Percentiles rank a stretch among this genome's conserved stretches.
Conservation (phyloP, 2,797 vertebrate genomes). For the Cuculus canorus region DNA sequence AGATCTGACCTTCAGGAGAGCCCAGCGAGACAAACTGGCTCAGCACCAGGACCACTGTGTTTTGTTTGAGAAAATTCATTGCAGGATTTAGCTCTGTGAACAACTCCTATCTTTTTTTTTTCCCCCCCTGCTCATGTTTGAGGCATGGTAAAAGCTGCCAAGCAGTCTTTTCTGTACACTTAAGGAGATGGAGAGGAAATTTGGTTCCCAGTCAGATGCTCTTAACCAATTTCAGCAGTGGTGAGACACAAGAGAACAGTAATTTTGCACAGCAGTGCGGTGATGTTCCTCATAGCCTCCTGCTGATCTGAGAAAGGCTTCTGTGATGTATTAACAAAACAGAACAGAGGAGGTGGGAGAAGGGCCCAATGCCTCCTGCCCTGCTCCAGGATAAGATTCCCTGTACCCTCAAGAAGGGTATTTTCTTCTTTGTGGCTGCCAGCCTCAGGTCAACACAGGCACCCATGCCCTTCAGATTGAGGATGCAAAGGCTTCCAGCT, state of each 20-base stretch:
- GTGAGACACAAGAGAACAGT: neutral
- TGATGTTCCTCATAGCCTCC: neutral
- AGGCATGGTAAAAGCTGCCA: neutral
- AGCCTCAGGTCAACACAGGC: rapidly evolving
- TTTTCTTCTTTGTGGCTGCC: neutral
- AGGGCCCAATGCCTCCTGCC: neutral
- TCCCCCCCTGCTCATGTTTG: neutral
- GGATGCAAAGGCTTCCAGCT: neutral
- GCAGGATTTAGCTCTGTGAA: neutral
- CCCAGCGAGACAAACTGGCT: neutral
- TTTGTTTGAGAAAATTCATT: neutral
- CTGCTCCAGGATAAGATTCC: neutral
- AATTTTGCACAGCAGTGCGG: neutral
- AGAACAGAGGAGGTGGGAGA: neutral
- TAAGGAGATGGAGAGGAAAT: neutral
- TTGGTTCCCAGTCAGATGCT: neutral
- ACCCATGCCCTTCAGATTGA: neutral
- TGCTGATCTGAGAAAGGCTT: neutral
- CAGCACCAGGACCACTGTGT: neutral
- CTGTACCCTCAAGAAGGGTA: rapidly evolving
- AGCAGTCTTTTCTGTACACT: neutral
- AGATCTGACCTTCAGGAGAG: neutral
- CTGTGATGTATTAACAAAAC: neutral
- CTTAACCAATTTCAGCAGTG: neutral
- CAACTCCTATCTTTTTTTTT: rapidly evolving